These are phyloP conservation scores for Vultur gryphus DNA, from an alignment of 2,797 vertebrate genomes.

Conservation along the genomic window DNA sequence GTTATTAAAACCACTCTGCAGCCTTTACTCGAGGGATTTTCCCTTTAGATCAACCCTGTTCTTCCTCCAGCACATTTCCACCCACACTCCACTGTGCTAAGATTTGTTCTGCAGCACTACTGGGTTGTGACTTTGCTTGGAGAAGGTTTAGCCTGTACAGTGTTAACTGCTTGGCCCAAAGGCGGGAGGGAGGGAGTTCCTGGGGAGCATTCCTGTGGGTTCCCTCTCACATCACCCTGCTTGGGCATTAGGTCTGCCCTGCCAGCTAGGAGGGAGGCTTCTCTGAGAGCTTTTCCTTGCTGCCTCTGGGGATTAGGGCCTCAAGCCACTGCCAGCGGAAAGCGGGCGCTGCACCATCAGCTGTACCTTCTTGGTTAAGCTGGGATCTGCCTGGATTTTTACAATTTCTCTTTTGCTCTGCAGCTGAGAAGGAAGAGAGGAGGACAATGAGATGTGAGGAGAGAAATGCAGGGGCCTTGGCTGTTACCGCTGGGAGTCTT, in stretches of 20 bases:
- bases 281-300: not conserved
- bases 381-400: not conserved
- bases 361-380: not conserved
- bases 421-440: not conserved
- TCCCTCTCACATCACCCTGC: not conserved
- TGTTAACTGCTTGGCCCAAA: not conserved
- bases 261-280: not conserved
- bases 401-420: not conserved
- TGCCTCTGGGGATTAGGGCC: not conserved
- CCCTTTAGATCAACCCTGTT: not conserved
- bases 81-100: not conserved
- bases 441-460: not conserved
- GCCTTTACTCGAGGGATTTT: not conserved
- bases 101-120: not conserved
- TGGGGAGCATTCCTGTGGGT: slow-evolving; percentile 20
- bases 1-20: not conserved
- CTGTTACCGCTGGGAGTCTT: not conserved
- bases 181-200: not conserved
- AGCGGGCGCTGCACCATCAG: not conserved
- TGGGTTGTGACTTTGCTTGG: not conserved
- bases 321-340: not conserved
- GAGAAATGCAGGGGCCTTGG: not conserved
- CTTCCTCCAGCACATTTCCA: not conserved
- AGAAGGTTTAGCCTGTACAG: not conserved
- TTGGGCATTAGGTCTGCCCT: not conserved